Base-by-base conservation (phyloP, 2,113 vertebrate species). In the Athene cunicularia region DNA sequence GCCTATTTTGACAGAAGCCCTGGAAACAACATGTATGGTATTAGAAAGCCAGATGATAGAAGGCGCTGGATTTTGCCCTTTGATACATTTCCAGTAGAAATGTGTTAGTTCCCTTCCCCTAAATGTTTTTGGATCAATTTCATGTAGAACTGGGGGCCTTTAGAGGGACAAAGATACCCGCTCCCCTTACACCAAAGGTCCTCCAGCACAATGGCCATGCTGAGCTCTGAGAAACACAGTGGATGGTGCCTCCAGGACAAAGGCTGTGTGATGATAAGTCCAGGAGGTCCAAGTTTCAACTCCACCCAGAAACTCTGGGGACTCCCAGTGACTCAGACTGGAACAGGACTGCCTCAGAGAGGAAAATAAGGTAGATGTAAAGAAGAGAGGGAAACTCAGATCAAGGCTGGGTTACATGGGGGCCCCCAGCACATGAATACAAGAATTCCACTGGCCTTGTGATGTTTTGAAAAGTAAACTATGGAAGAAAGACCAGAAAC, bases 401-500 rank as follows among this genome's bases (percentile, higher is more conserved):
- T 79, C 53, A 86, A 81, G 75, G 49, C 81, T 96, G 81, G 28
- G 39, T 88, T 94, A 80, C 68, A 93, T 88, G 83, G 59, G 92
- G 95, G 71, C 90, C 96, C 93, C 92, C 82, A 77, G 91, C 70
- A 60, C 41, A 93, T 70, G 96, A 97, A 97, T 95, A 92, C 80
- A 93, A 95, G 93, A 96, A 91, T 91, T 94, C 90, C 95, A 86
- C 80, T 87, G 43, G 93, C 50, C 80, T 97, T 97, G 95, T 97
- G 95, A 96, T 95, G 86, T 88, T 97, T 95, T 97, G 58, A 96
- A 97, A 96, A 97, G 96, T 97, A 98, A 98, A 96, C 93, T 85
- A 96, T 96, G 58, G 47, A 95, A 88, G 74, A 81, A 96, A 96
- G 95, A 93, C 67, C 27, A 95, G 91, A 86, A 97, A 94, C 96